Evolutionary conservation across 2,888 invertebrate species (phyloP).

Genomic region (Philereme transversata): DNA sequence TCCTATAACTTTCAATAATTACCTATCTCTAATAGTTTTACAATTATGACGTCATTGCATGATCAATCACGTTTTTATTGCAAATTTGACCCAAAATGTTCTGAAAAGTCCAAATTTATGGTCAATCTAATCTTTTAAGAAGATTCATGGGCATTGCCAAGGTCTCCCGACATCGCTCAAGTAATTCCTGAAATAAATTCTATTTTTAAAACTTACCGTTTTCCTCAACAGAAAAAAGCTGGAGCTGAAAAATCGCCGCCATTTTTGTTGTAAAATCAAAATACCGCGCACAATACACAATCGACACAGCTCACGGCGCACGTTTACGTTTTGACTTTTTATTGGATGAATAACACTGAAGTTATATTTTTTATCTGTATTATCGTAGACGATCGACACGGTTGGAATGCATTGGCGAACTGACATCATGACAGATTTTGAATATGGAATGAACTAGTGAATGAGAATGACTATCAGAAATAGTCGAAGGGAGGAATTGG

Average conservation of each 20-base stretch:
- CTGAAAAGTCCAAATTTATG: not conserved
- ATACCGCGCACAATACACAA: slow-evolving; percentile 25
- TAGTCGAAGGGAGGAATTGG: slow-evolving; percentile 69
- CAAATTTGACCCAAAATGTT: not conserved
- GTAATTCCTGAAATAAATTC: slow-evolving; percentile 21
- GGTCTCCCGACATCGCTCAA: slow-evolving; percentile 6
- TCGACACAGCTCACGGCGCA: slow-evolving; percentile 17
- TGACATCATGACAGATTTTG: slow-evolving; percentile 49
- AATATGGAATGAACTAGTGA: slow-evolving; percentile 53
- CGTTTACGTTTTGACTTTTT: slow-evolving; percentile 26
- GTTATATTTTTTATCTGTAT: not conserved
- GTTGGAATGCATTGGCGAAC: slow-evolving; percentile 42
- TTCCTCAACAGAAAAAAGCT: slow-evolving; percentile 27
- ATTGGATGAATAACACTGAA: slow-evolving; percentile 17
- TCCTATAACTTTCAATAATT: too few species aligned
- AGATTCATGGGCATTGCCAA: slow-evolving; percentile 12
- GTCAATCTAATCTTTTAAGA: not conserved
- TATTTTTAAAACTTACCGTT: slow-evolving; percentile 31
- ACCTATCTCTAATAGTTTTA: too few species aligned
- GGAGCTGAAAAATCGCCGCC: slow-evolving; percentile 23
- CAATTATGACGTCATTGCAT: too few species aligned
- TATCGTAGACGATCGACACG: slow-evolving; percentile 18
- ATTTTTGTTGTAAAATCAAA: slow-evolving; percentile 29
- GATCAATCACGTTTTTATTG: too few species aligned
- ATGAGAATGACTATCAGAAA: slow-evolving; percentile 73